phyloP scores from a whole-genome alignment of 2,113 vertebrate genomes.

The Bombycilla garrulus region DNA sequence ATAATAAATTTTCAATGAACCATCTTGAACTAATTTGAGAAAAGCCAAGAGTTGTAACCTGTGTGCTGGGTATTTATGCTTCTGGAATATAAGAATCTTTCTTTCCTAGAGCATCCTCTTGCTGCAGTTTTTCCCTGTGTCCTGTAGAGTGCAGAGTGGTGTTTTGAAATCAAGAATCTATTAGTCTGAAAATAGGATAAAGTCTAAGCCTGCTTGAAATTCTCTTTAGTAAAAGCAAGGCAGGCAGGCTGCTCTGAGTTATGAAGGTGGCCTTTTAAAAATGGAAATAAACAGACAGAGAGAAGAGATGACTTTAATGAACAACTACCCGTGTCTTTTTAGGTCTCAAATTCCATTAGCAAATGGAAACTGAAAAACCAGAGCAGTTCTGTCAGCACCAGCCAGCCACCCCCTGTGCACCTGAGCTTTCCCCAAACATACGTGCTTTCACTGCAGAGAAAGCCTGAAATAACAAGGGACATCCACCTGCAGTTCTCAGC shows the following conservation, averaged over 20 bases:
- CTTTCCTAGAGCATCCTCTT: background rate
- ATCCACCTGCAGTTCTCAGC: background rate
- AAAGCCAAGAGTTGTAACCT: background rate
- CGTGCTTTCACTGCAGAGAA: background rate
- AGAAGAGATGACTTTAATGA: constrained; percentile 47
- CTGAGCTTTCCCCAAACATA: background rate
- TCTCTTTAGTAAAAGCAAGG: constrained; percentile 1
- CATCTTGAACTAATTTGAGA: background rate
- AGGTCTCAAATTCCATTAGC: constrained; percentile 18
- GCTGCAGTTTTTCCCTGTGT: background rate
- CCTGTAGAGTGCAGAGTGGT: constrained; percentile 68
- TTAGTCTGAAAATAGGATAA: background rate
- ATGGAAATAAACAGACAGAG: constrained; percentile 61
- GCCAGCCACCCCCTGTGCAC: background rate
- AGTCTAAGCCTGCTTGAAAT: constrained; percentile 45
- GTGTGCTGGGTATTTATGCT: background rate
- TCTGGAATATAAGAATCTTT: background rate
- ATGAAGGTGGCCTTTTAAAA: constrained; percentile 69
- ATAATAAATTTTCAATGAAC: background rate
- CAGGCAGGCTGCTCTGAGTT: constrained; percentile 43
- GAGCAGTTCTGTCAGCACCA: background rate
- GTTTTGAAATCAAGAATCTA: constrained; percentile 50
- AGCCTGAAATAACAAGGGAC: background rate
- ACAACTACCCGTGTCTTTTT: background rate
- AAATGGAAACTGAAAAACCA: background rate